phyloP scores from a whole-genome alignment of 2,888 invertebrate species.

The Salpingus planirostris region DNA sequence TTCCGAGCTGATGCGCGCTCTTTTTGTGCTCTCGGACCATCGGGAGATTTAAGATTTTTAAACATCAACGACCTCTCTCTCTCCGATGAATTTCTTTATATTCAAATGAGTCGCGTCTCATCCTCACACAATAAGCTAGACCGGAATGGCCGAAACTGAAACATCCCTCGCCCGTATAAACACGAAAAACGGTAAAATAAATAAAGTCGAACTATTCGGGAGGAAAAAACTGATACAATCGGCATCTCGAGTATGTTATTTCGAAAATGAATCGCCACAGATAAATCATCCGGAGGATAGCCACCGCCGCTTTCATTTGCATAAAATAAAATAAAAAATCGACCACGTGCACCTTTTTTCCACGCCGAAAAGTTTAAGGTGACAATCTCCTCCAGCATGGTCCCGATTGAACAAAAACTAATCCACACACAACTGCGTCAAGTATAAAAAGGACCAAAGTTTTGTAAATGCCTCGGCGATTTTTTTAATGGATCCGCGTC shows the following conservation, averaged over 20 bases:
- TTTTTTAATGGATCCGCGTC: slow-evolving; percentile 35
- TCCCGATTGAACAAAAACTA: slow-evolving; percentile 28
- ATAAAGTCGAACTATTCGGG: no score
- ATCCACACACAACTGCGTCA: no score
- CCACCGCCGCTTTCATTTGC: slow-evolving; percentile 21
- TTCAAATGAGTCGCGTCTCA: slow-evolving; percentile 33
- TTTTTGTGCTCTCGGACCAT: slow-evolving; percentile 22
- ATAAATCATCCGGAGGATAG: slow-evolving; percentile 24
- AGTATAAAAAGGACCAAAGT: no score
- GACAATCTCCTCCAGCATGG: slow-evolving; percentile 34
- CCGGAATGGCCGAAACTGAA: no score
- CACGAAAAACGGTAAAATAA: neutral
- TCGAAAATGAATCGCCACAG: no score
- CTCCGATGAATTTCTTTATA: slow-evolving; percentile 42
- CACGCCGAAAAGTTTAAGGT: no score
- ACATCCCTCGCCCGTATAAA: neutral
- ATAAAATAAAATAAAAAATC: slow-evolving; percentile 18
- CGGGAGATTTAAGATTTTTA: slow-evolving; percentile 39
- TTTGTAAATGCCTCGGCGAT: slow-evolving; percentile 28
- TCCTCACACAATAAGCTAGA: neutral
- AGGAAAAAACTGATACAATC: no score
- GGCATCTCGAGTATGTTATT: slow-evolving; percentile 6
- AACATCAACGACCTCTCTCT: slow-evolving; percentile 36
- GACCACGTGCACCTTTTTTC: slow-evolving; percentile 23
- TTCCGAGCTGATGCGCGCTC: slow-evolving; percentile 31